phyloP scores from a whole-genome alignment of 1,140 invertebrate genomes.

The Euwallacea fornicatus region DNA sequence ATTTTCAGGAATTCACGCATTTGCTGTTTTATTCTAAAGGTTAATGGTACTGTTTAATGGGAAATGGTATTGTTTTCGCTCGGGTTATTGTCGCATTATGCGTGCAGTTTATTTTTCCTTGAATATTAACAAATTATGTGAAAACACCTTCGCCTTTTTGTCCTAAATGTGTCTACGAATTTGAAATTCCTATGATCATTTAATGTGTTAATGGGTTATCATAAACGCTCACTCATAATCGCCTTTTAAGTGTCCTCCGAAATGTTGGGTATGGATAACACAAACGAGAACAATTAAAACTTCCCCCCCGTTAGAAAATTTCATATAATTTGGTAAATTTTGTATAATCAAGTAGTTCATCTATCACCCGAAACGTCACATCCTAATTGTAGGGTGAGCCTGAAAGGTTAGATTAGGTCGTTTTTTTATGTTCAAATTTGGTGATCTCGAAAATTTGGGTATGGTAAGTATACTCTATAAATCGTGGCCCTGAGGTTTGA shows the following conservation, averaged over 20 bases:
- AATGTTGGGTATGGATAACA: too few relatives aligned
- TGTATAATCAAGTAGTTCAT: slow-evolving; percentile 36
- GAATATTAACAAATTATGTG: too few relatives aligned
- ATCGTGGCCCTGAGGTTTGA: too few relatives aligned
- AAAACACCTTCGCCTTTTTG: too few relatives aligned
- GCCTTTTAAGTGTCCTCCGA: not conserved
- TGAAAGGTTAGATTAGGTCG: slow-evolving; percentile 40
- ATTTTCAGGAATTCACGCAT: not conserved
- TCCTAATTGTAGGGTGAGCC: slow-evolving; percentile 41
- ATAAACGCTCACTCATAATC: too few relatives aligned
- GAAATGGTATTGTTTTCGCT: slow-evolving; percentile 2
- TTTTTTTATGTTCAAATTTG: slow-evolving; percentile 2
- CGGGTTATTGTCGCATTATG: not conserved
- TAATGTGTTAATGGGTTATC: too few relatives aligned
- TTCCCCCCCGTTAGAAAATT: not conserved
- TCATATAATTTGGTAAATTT: slow-evolving; percentile 8
- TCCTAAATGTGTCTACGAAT: too few relatives aligned
- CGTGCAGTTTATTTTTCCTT: too few relatives aligned
- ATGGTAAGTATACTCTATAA: not conserved
- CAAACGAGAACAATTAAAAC: slow-evolving; percentile 7
- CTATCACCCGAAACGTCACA: slow-evolving; percentile 42
- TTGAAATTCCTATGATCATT: too few relatives aligned
- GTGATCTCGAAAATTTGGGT: not conserved
- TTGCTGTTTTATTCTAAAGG: not conserved
- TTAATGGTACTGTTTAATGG: slow-evolving; percentile 1